Conservation (phyloP, 2,888 invertebrate genomes). For the Ceriagrion tenellum region DNA sequence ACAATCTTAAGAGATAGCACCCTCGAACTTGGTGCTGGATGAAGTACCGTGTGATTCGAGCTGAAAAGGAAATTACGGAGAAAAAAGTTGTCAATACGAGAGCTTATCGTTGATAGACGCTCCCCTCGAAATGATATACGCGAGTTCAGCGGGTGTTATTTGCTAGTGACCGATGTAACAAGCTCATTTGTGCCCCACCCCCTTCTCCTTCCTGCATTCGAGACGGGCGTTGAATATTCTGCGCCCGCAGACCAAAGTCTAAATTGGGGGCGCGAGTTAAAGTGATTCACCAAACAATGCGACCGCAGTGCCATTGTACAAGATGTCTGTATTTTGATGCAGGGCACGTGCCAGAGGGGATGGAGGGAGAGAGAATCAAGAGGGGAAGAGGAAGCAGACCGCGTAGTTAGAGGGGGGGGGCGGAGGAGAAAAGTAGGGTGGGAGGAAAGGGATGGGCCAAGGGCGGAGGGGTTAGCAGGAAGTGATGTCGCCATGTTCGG, state of each 20-base stretch:
- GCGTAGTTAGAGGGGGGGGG: too few relatives aligned
- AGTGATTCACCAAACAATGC: slow-evolving; percentile 22
- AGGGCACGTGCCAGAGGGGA: background rate
- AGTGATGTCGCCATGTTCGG: background rate
- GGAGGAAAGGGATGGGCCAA: background rate
- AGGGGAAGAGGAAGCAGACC: background rate
- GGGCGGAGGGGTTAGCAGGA: background rate
- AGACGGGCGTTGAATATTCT: background rate
- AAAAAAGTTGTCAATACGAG: background rate
- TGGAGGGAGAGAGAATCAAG: background rate
- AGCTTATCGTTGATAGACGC: background rate
- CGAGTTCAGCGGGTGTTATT: background rate
- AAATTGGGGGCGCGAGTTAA: background rate
- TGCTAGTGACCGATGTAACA: background rate
- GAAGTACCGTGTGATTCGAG: too few relatives aligned
- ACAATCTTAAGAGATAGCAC: too few relatives aligned
- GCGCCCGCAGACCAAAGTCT: background rate
- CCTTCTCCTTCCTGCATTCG: background rate
- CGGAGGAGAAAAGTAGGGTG: too few relatives aligned
- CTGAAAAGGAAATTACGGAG: too few relatives aligned
- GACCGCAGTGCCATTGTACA: background rate
- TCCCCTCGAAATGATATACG: background rate
- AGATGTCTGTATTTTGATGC: background rate
- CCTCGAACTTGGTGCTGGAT: too few relatives aligned
- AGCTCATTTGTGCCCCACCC: background rate